Base-by-base conservation (phyloP, 2,888 invertebrate genomes). In the Drosophila infuscata region DNA sequence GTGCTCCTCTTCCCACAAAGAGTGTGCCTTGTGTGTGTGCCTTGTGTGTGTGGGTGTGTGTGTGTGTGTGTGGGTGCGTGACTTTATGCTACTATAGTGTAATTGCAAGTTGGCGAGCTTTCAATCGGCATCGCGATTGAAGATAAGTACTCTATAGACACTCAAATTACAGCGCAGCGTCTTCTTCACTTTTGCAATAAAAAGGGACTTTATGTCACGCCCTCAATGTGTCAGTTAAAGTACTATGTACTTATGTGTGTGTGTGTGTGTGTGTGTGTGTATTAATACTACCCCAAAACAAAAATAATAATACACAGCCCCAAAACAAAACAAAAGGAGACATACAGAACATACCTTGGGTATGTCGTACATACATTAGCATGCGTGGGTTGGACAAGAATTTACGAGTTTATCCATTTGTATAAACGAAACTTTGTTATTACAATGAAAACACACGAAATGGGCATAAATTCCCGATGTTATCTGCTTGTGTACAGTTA, bases 151-250 rank as follows among this genome's bases (percentile, higher is more conserved):
- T 70, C 70, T 66, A 87, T 71, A 85, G 77, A 85, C 84, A 83
- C 84, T 70, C 71, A 87, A 86, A 89, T 89, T 89, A 87, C 74
- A 84, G 74, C 74, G 61, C 66, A 75, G 72, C 75, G 84, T 76
- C 83, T 85, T 73, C 74, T 15, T 46, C 46, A 41, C 61, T 59
- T 54, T 65, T 54, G 71, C 73, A 68, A 80, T 77, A 75, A 85
- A 76, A 81, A 83, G 57, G 71, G 69, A 67, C 74, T 76, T 75
- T 79, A 74, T 80, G 81, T 76, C 78, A 87, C 87, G 86, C 77
- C 77, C 80, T 53, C 71, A 52, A 71, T 68, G 70, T 71, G 70
- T 70, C 65, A 57, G 54, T 59, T 59, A 38, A 32, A 54, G 49
- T 57, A 51, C 56, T 70, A 25, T 25, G 46, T 46, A 41, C 36